phyloP scores from a whole-genome alignment of 2,888 invertebrate species.

The Cephalotes varians region DNA sequence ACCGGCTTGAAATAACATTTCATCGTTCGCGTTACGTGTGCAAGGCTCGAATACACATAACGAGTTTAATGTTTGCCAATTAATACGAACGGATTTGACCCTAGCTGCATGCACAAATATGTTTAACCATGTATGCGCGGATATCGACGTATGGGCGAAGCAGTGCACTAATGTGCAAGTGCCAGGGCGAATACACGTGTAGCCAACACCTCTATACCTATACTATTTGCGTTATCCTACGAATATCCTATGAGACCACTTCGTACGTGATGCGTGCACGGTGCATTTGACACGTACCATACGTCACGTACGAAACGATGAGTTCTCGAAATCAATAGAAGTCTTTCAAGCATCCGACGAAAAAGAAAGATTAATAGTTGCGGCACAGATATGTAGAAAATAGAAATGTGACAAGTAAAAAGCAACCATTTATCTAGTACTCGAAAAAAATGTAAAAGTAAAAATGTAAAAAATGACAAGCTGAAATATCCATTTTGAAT shows the following conservation, averaged over 20 bases:
- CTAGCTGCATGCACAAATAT: conserved; percentile 49
- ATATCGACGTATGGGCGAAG: conserved; percentile 32
- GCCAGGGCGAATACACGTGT: conserved; percentile 25
- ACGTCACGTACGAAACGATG: conserved; percentile 72
- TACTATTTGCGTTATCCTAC: conserved; percentile 51
- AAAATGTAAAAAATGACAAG: too few relatives aligned
- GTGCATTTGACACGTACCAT: conserved; percentile 75
- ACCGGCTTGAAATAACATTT: conserved; percentile 46
- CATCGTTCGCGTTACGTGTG: conserved; percentile 6
- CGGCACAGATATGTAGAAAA: not conserved
- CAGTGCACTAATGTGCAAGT: conserved; percentile 37
- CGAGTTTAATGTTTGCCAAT: conserved; percentile 55
- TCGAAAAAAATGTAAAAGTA: not conserved
- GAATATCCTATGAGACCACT: conserved; percentile 67
- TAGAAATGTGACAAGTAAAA: not conserved
- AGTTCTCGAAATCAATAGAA: conserved; percentile 68
- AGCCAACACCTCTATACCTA: conserved; percentile 30
- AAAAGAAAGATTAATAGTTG: conserved; percentile 4
- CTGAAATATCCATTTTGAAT: not conserved
- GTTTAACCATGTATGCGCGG: conserved; percentile 45
- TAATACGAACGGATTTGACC: conserved; percentile 48
- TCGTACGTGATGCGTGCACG: conserved; percentile 66
- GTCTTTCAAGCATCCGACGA: conserved; percentile 11
- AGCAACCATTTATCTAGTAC: not conserved
- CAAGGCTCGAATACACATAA: conserved; percentile 45